A percentile compares a stretch with the other conserved stretches of the same genome.
These are phyloP conservation scores for Limenitis camilla DNA, from an alignment of 2,888 invertebrate genomes.

Conservation along the genomic window DNA sequence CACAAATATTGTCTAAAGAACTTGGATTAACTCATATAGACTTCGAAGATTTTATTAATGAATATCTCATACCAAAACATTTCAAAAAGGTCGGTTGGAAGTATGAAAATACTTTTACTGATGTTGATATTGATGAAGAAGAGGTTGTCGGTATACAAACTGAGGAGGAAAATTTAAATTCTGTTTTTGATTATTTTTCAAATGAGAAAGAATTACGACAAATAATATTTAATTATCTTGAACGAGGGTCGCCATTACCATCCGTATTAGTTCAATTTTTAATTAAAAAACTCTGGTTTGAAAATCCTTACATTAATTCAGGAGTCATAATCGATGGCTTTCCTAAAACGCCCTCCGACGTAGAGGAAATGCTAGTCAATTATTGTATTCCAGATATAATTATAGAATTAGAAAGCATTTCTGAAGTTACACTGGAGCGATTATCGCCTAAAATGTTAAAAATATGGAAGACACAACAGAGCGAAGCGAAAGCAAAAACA, in stretches of 20 bases:
- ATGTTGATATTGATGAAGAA: conserved; percentile 48
- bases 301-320: conserved; percentile 56
- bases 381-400: conserved; percentile 75
- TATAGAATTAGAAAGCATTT: conserved; percentile 59
- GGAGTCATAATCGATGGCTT: conserved; percentile 78
- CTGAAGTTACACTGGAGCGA: conserved; percentile 45
- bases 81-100: conserved; percentile 59
- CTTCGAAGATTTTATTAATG: conserved; percentile 55
- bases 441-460: conserved; percentile 44
- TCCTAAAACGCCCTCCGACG: conserved; percentile 72
- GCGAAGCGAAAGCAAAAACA: conserved; percentile 45
- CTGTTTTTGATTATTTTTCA: conserved; percentile 41
- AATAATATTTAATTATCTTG: conserved; percentile 64
- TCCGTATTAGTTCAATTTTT: conserved; percentile 56
- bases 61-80: conserved; percentile 52
- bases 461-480: conserved; percentile 54
- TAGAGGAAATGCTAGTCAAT: conserved; percentile 64
- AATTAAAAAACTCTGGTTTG: conserved; percentile 68
- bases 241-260: conserved; percentile 60
- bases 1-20: conserved; percentile 67
- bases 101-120: conserved; percentile 57
- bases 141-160: conserved; percentile 47
- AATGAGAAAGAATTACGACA: conserved; percentile 54
- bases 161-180: conserved; percentile 50
- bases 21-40: conserved; percentile 71